phyloP scores from a whole-genome alignment of 35 echinoderm and acorn worm species.

The Lytechinus variegatus region DNA sequence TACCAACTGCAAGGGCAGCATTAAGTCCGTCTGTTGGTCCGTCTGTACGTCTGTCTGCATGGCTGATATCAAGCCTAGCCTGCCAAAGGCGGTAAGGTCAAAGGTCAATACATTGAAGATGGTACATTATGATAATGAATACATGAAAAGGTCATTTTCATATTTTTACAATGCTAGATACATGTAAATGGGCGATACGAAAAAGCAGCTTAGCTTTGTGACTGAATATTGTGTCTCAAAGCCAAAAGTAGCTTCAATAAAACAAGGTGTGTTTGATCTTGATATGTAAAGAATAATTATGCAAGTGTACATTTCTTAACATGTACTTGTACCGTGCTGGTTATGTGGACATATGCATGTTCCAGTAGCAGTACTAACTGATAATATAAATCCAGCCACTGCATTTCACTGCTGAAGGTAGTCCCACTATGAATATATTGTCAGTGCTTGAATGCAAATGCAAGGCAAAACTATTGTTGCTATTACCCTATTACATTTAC shows the following conservation, averaged over 20 bases:
- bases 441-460: neutral
- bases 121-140: neutral
- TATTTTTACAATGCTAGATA: neutral
- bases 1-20: neutral
- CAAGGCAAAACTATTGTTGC: neutral
- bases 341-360: neutral
- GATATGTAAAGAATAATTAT: neutral
- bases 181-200: neutral
- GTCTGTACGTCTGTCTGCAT: neutral
- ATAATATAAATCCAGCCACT: neutral
- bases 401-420: neutral
- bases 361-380: too few species aligned
- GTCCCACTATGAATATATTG: neutral
- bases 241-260: neutral
- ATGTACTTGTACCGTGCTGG: neutral
- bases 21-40: neutral
- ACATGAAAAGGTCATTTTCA: neutral
- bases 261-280: neutral
- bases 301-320: neutral
- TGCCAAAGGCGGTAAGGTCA: constrained; percentile 8
- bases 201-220: neutral
- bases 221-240: neutral
- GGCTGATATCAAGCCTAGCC: neutral
- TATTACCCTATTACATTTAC: neutral
- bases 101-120: neutral